Evolutionary conservation across 2,797 vertebrate genomes (phyloP).

Genomic region (Streptopelia turtur): DNA sequence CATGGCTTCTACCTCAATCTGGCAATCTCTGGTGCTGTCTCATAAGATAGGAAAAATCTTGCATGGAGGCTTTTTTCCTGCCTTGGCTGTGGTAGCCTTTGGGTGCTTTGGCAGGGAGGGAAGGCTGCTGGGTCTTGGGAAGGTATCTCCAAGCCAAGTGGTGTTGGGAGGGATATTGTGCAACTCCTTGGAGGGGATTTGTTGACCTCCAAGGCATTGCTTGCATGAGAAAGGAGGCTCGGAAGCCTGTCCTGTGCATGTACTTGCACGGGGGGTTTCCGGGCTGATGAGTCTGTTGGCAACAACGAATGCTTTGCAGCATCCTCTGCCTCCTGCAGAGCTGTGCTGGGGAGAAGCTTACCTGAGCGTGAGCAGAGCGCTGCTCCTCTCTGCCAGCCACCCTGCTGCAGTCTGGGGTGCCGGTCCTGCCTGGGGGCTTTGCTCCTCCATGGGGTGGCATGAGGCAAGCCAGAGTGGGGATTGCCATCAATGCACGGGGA

Average conservation of each 20-base stretch:
- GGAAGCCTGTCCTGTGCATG: fast-evolving
- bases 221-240: neutral
- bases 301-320: neutral
- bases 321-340: neutral
- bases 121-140: neutral
- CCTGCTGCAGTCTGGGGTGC: neutral
- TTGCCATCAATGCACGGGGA: no score
- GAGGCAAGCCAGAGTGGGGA: neutral
- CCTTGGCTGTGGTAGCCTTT: neutral
- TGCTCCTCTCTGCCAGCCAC: neutral
- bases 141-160: neutral
- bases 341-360: fast-evolving
- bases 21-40: neutral
- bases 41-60: neutral
- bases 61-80: neutral
- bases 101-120: neutral
- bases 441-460: neutral
- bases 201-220: neutral
- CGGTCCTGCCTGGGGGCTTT: neutral
- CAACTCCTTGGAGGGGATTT: neutral
- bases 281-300: neutral
- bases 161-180: neutral
- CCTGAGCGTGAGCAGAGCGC: no score
- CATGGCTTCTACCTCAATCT: neutral
- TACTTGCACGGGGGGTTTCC: neutral